phyloP scores from a whole-genome alignment of 2,797 vertebrate genomes.

The Sebastes alutus region DNA sequence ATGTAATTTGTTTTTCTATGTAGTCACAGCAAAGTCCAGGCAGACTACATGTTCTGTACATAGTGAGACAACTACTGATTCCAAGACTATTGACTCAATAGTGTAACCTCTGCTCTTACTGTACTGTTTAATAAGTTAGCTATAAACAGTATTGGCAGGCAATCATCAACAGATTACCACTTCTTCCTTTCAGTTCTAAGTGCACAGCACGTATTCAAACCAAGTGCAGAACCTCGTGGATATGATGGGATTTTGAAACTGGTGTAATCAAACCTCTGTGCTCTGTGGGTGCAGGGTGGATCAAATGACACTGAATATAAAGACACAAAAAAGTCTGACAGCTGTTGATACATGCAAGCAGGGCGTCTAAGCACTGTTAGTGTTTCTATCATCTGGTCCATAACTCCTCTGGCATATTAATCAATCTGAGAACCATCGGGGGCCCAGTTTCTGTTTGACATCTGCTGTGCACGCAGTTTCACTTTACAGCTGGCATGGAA shows the following conservation, averaged over 20 bases:
- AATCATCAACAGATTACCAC: neutral
- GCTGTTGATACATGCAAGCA: constrained; percentile 38
- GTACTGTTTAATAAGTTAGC: neutral
- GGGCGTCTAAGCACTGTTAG: neutral
- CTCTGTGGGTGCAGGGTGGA: neutral
- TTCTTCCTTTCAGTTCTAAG: neutral
- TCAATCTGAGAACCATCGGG: constrained; percentile 7
- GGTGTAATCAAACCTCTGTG: neutral
- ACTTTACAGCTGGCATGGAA: constrained; percentile 30
- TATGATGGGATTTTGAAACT: neutral
- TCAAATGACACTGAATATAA: constrained; percentile 49
- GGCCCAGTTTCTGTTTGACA: constrained; percentile 30
- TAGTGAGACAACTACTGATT: neutral
- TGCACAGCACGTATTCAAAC: neutral
- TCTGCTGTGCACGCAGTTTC: constrained; percentile 23
- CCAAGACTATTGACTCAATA: neutral
- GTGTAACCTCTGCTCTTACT: neutral
- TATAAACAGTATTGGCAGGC: neutral
- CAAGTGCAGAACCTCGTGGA: neutral
- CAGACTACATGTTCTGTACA: neutral
- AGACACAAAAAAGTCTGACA: constrained; percentile 22
- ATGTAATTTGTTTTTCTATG: neutral
- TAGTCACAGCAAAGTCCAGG: neutral
- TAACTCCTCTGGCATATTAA: constrained; percentile 40
- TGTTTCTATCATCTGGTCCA: constrained; percentile 23